Evolutionary conservation across 2,888 invertebrate genomes (phyloP).

Genomic region (Nephrotoma guestfalica): DNA sequence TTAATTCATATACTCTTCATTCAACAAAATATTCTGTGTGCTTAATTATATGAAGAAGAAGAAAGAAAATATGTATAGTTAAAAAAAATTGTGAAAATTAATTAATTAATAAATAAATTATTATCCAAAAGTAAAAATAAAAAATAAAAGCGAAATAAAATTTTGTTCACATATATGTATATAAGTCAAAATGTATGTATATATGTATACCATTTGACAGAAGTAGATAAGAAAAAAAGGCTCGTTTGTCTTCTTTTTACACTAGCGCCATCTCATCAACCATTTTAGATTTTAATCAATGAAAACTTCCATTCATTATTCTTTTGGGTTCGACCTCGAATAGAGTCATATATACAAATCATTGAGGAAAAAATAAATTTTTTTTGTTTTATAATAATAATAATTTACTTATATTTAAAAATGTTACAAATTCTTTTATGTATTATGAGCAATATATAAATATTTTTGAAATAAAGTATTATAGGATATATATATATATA

Average conservation of each 20-base stretch:
- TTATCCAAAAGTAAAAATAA: background rate
- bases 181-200: background rate
- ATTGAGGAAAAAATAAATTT: background rate
- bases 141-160: background rate
- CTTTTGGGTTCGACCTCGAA: slow-evolving; percentile 11
- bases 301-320: slow-evolving; percentile 15
- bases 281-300: slow-evolving; percentile 14
- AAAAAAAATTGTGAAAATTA: background rate
- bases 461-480: background rate
- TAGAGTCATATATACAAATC: slow-evolving; percentile 7
- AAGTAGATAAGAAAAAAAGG: slow-evolving; percentile 3
- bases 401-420: background rate
- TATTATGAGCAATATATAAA: too few relatives aligned
- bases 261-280: slow-evolving; percentile 6
- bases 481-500: background rate
- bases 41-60: background rate
- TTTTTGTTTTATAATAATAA: background rate
- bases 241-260: slow-evolving; percentile 3
- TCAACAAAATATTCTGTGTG: background rate
- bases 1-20: background rate
- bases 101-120: background rate
- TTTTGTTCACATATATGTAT: background rate
- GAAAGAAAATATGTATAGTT: background rate
- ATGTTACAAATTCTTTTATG: background rate
- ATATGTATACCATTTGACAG: background rate